Base-by-base conservation (phyloP, 2,888 invertebrate species). In the Agrotis puta region DNA sequence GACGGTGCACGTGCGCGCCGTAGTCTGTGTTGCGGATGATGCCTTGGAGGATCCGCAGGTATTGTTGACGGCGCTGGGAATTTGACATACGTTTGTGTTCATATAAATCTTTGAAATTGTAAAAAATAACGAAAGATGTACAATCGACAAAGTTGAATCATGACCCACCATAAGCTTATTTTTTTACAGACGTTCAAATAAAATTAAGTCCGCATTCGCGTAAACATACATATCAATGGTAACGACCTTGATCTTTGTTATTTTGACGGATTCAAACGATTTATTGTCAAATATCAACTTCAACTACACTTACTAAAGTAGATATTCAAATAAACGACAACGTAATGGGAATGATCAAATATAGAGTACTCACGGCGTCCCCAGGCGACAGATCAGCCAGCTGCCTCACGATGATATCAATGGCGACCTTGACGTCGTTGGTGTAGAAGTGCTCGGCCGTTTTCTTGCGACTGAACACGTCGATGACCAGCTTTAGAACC, bases 381-480 rank as follows among this genome's bases (percentile, higher is more conserved):
- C 98, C 98, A 7, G 99, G 97, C 56, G 98, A 98, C 77, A 99
- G 96, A 93, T 99, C 99, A 3, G 98, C 98, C 39, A 99, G 97
- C 92, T 99, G 98, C 62, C 99, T 96, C 64, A 99, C 97, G 67
- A 99, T 97, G 88, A 99, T 99, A 90, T 99, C 99, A 77, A 99
- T 98, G 72, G 99, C 97, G 56, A 99, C 99, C 94, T 98, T 98
- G 54, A 98, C 97, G 91, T 99, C 99, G 89, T 99, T 99, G 0
- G 99, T 98, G 93, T 99, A 99, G 94, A 99, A 98, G 79, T 99
- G 97, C 82, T 97, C 97, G 0, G 99, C 98, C 1, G 99, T 98
- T 80, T 97, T 97, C 81, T 97, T 97, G 83, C 97, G 97, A 77
- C 97, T 97, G 92, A 99, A 99, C 82, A 99, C 94, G 92, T 99